A percentile compares a stretch with the other conserved stretches of the same genome.
Conservation (phyloP, 64 coral and sea anemone species). For the Acropora tenuis region DNA sequence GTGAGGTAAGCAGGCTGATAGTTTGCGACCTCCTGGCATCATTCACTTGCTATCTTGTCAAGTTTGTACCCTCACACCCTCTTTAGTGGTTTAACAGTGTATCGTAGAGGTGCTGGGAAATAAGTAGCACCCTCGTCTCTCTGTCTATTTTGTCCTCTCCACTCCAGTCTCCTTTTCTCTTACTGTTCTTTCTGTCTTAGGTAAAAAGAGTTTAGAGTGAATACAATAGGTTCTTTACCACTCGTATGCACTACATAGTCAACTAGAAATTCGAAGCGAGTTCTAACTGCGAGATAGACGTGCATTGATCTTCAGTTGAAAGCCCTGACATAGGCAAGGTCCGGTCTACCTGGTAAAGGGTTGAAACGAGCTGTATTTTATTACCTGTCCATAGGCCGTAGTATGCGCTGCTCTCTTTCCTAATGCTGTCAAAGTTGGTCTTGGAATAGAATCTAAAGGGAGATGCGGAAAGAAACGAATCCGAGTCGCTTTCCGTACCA, state of each 20-base stretch:
- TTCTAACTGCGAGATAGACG: too few relatives aligned
- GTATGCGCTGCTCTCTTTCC: slow-evolving; percentile 84
- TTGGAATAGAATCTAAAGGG: slow-evolving; percentile 87
- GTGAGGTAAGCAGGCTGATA: slow-evolving; percentile 5
- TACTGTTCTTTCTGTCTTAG: background rate
- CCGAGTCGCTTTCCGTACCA: slow-evolving; percentile 67
- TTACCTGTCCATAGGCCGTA: slow-evolving; percentile 51
- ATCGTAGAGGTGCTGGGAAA: too few relatives aligned
- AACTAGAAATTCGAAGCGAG: background rate
- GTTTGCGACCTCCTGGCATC: too few relatives aligned
- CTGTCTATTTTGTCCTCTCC: too few relatives aligned
- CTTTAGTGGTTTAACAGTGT: too few relatives aligned
- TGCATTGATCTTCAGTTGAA: too few relatives aligned
- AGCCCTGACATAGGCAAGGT: background rate
- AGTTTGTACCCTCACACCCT: too few relatives aligned
- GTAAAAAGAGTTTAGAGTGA: background rate
- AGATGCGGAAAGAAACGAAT: slow-evolving; percentile 78
- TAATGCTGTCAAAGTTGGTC: slow-evolving; percentile 92
- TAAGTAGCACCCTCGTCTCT: too few relatives aligned
- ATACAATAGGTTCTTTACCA: background rate
- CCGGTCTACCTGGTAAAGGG: background rate
- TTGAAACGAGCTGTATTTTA: background rate
- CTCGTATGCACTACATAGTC: too few relatives aligned
- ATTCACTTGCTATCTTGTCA: too few relatives aligned
- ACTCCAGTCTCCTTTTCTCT: background rate